Base-by-base conservation (phyloP, 2,888 invertebrate species). In the Stenurella melanura region DNA sequence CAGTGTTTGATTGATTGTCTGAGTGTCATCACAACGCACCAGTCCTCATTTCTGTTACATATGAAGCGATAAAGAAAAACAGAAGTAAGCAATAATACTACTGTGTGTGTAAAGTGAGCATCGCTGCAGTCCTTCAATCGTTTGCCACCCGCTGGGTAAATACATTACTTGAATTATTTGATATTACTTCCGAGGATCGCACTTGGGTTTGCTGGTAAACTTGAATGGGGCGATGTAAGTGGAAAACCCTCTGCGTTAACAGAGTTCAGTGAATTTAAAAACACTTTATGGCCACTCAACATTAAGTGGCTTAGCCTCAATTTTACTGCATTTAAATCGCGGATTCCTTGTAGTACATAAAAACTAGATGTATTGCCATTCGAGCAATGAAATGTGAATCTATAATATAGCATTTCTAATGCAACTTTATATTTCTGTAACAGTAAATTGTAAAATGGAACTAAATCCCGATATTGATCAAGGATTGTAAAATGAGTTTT, bases 211-310 rank as follows among this genome's bases (percentile, higher is more conserved):
- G 72, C 19, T 63, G 17, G 61, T 63, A 72, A 42, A 63, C 63
- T 50, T 54, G 50, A 70, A 70, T 57, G 34, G 68, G 21, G 30
- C 63, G 38, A 60, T 63, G 54, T 58, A 63, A 72, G 72, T 72
- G 72, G 72, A 63, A 63, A 69, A 63, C 72, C 72, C 72, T 72
- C 63, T 9, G 63, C 61, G 72, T 61, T 61, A 72, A 60, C 60
- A 61, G 70, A 67, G 70, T 54, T 61, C 63, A 72, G 63, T 61
- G 72, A 72, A 54, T 72, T 72, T 72, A 63, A 63, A 70, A 72
- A 72, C 63, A 61, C 72, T 72, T 72, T 72, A 63, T 34, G 61
- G 30, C 72, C 72, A 30, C 63, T 72, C 72, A 26, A 18, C 72
- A 54, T 30, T 63, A 72, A 72, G 72, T 72, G 72, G 72, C 72